Evolutionary conservation across 2,888 invertebrate species (phyloP), one percentile per base, ranked within the genome.

Genomic region (Craniophora ligustri): DNA sequence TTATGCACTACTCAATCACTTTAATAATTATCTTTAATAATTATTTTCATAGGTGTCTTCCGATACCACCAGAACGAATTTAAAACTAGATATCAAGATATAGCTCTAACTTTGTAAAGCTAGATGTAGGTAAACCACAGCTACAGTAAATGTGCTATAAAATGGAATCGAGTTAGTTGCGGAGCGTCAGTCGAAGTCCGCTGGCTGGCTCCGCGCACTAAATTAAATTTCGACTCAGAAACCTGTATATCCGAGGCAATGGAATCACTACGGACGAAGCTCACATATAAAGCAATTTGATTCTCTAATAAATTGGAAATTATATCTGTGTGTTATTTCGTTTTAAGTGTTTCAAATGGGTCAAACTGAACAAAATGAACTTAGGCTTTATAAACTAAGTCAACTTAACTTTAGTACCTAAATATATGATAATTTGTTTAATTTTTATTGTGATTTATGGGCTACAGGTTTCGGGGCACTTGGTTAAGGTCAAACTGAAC

Each of bases 231-330:
- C 47, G 57, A 50, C 53, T 47, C 53, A 62, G 62, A 66, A 76
- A 76, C 62, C 49, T 67, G 67, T 72, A 74, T 78, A 76, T 55
- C 54, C 59, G 49, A 59, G 51, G 60, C 63, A 76, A 75, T 70
- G 34, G 62, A 75, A 62, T 75, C 70, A 62, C 45, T 56, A 28
- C 46, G 47, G 41, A 58, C 53, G 40, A 47, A 70, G 44, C 61
- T 44, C 41, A 57, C 28, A 38, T 56, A 42, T 41, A 44, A 54
- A 49, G 44, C 47, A 57, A 63, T 65, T 67, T 48, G 47, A 34
- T 67, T 69, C 46, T 51, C 18, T 44, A 41, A 45, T 49, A 45
- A 31, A 26, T 23, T 26, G 26, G 4, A 26, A 49, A 50, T 30
- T 11, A 2, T 18, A 35, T 35, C 11, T 21, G 36, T 5, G 13